Percentiles rank a stretch among this genome's conserved stretches.
Conservation (phyloP, 2,888 invertebrate species). For the Seira musarum region DNA sequence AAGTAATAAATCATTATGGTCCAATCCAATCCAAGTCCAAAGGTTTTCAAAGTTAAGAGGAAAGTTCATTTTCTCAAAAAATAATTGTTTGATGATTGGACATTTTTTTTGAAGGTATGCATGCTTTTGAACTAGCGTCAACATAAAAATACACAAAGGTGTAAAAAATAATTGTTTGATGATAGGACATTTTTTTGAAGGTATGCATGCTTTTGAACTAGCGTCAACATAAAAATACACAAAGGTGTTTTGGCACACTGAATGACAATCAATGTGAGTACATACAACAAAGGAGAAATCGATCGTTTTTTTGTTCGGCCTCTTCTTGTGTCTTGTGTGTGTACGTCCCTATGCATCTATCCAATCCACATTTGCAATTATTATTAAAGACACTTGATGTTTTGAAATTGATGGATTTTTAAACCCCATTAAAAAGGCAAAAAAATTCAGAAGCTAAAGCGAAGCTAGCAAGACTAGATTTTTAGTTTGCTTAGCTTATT, state of each 20-base stretch:
- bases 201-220: neutral
- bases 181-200: neutral
- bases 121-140: no score
- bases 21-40: neutral
- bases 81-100: neutral
- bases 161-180: neutral
- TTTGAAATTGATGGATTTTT: constrained; percentile 57
- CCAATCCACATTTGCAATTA: constrained; percentile 18
- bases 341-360: neutral
- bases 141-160: no score
- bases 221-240: no score
- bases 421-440: constrained; percentile 44
- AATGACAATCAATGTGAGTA: neutral
- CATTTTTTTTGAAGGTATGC: neutral
- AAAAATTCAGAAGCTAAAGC: constrained; percentile 48
- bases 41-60: neutral
- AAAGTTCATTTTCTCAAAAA: constrained; percentile 6
- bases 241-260: no score
- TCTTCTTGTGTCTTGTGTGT: neutral
- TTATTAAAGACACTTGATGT: constrained; percentile 11
- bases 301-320: constrained; percentile 10
- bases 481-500: constrained; percentile 53
- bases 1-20: neutral
- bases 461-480: constrained; percentile 49
- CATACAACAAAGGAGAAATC: constrained; percentile 24